Evolutionary conservation across 2,113 vertebrate species (phyloP), one percentile per base, ranked within the genome.

Genomic region (Paedocypris sp.): DNA sequence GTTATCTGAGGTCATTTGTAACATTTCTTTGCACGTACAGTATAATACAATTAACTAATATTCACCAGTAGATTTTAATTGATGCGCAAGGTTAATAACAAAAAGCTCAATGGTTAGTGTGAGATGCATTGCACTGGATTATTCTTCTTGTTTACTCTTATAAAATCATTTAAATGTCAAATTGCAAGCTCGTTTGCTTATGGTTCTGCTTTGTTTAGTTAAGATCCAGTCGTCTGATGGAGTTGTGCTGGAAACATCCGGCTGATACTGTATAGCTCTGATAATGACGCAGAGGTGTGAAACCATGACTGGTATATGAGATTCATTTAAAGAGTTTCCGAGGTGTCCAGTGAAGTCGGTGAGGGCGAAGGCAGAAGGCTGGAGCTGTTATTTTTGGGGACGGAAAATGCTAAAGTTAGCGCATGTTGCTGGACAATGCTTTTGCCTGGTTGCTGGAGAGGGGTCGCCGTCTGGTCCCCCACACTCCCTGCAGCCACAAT

Each of bases 401-500:
- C 71, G 81, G 78, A 83, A 81, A 81, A 77, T 73, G 47, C 81
- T 79, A 79, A 79, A 80, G 77, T 81, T 80, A 80, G 77, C 74
- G 39, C 61, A 79, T 81, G 79, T 81, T 80, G 77, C 81, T 76
- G 75, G 77, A 81, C 79, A 77, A 79, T 80, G 71, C 58, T 16
- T 47, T 71, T 74, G 47, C 31, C 7, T 16, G 33, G 48, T 61
- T 10, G 45, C 9, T 35, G 41, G 23, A 25, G 15, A 25, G 20
- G 10, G 11, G 1, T 29, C 4, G n/a, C 39, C 13, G 10, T 20
- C 49, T 20, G 31, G n/a, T 51, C 25, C 38, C 31, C 50, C 33
- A 4, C 6, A 4, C 38, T 36, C 28, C n/a, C n/a, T n/a, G n/a
- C n/a, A n/a, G n/a, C n/a, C n/a, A n/a, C n/a, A n/a, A n/a, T n/a